Percentiles rank a stretch among this genome's conserved stretches.
Conservation (phyloP, 2,113 vertebrate species). For the Clarias magur region DNA sequence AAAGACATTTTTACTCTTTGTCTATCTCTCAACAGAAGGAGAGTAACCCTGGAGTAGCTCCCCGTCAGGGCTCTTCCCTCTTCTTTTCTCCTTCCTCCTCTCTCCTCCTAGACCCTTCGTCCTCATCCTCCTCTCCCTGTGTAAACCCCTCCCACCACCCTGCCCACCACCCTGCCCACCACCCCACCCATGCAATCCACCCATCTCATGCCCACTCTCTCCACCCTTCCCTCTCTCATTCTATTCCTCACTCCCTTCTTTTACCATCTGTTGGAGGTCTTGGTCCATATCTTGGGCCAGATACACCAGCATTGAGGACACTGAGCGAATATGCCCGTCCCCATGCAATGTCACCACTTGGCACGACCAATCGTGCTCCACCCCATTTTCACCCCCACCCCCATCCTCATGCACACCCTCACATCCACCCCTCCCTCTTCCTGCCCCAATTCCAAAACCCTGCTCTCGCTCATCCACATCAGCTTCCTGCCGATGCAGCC, state of each 20-base stretch:
- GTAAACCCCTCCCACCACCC: conserved; percentile 65
- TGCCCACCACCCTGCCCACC: conserved; percentile 68
- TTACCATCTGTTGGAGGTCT: conserved; percentile 79
- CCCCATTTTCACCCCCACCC: conserved; percentile 69
- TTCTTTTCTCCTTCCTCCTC: conserved; percentile 76
- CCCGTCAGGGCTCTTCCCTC: conserved; percentile 73
- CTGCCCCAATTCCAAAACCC: conserved; percentile 78
- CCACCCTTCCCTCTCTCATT: conserved; percentile 70
- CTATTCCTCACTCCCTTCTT: conserved; percentile 77
- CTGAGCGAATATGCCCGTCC: conserved; percentile 96
- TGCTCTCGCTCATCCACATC: conserved; percentile 71
- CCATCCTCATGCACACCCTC: conserved; percentile 69
- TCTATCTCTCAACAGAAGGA: conserved; percentile 73
- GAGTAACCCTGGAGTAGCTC: conserved; percentile 42
- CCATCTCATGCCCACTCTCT: conserved; percentile 70
- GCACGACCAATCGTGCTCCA: conserved; percentile 66
- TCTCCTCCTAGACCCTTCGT: conserved; percentile 71
- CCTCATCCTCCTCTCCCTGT: conserved; percentile 68
- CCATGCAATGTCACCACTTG: conserved; percentile 92
- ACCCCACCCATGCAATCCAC: conserved; percentile 64
- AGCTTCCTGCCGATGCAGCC: conserved; percentile 75
- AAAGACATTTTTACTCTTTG: conserved; percentile 45
- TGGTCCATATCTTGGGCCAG: conserved; percentile 92
- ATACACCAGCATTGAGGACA: conserved; percentile 93
- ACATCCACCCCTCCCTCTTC: conserved; percentile 78